phyloP scores from a whole-genome alignment of 92 coral and sea anemone species.

The Isaurus tuberculatus region DNA sequence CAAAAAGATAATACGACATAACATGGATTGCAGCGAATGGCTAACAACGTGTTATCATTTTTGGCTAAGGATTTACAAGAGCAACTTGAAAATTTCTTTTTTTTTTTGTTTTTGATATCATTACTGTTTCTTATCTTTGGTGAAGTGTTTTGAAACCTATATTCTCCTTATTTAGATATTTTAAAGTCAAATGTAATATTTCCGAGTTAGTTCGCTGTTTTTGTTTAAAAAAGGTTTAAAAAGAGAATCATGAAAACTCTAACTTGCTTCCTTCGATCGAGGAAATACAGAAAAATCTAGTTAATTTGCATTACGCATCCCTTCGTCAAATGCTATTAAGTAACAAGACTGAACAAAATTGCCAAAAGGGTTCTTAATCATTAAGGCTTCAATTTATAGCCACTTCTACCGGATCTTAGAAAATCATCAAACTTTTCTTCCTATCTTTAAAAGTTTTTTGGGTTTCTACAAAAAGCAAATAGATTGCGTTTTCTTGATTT shows the following conservation, averaged over 20 bases:
- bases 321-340: background rate
- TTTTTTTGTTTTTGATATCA: background rate
- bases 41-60: too few relatives aligned
- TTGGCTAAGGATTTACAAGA: too few relatives aligned
- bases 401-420: constrained; percentile 26
- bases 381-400: constrained; percentile 17
- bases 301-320: background rate
- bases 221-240: background rate
- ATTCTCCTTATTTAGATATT: constrained; percentile 9
- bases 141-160: constrained; percentile 19
- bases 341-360: constrained; percentile 22
- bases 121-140: background rate
- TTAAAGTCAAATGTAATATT: constrained; percentile 26
- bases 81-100: background rate
- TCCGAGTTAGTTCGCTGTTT: background rate
- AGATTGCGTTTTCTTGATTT: background rate
- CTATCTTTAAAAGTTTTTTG: constrained; percentile 3
- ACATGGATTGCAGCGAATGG: too few relatives aligned
- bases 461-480: background rate
- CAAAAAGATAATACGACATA: too few relatives aligned
- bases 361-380: constrained; percentile 32
- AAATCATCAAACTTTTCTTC: constrained; percentile 19
- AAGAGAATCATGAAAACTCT: background rate
- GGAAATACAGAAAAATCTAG: background rate
- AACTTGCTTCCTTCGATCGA: background rate